Evolutionary conservation across 2,888 invertebrate genomes (phyloP), one percentile per base, ranked within the genome.

Genomic region (Synanthedon myopaeformis): DNA sequence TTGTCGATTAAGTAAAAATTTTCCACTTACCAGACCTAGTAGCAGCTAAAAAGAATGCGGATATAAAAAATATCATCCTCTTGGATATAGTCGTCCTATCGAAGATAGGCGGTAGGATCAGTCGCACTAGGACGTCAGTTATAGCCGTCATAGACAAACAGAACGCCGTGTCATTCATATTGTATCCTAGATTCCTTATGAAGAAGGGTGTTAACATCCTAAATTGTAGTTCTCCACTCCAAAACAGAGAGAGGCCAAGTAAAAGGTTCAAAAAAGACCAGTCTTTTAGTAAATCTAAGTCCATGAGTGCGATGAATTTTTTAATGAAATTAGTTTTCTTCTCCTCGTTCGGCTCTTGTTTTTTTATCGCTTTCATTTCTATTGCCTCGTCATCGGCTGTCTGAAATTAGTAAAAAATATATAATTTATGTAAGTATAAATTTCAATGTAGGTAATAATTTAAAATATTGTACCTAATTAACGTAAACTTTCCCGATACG

Each of bases 131-230:
- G 57, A 94, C 92, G 71, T 94, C 94, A 11, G 93, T 91, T 35
- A 92, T 90, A 8, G 93, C 93, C 41, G 92, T 93, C 69, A 93
- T 90, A 6, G 93, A 93, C 51, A 93, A 82, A 67, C 93, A 94
- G 66, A 91, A 90, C 52, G 94, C 93, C 19, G 92, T 90, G 61
- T 93, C 92, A 49, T 89, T 78, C 74, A 90, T 91, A 56, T 89
- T 86, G 68, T 91, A 91, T 1, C 90, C 91, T 65, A 92, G 73
- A 67, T 88, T 89, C 51, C 87, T 85, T 59, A 92, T 91, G 71
- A 92, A 92, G 74, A 92, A 92, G 12, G 92, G 92, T 49, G 91
- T 91, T 51, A 92, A 89, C 91, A 92, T 91, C 74, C 93, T 92
- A 75, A 93, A 93, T 68, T 93, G 93, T 74, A 92, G 89, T 71